A percentile compares a stretch with the other conserved stretches of the same genome.
Evolutionary conservation across 1,140 invertebrate species (phyloP).

Genomic region (Musca domestica): DNA sequence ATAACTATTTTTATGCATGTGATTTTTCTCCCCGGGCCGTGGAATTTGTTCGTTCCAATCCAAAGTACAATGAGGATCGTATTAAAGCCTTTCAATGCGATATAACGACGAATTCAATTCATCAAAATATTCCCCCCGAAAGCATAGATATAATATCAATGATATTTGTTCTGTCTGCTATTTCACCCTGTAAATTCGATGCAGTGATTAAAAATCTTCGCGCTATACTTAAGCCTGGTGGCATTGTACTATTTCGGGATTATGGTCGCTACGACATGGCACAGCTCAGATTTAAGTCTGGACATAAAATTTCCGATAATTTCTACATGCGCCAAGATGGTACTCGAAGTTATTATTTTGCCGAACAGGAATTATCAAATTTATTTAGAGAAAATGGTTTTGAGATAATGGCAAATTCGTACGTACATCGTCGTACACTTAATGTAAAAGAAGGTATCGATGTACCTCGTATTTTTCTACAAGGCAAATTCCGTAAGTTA

Average conservation of each 20-base stretch:
- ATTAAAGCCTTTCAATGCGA: constrained; percentile 78
- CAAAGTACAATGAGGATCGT: constrained; percentile 50
- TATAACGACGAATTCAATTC: constrained; percentile 64
- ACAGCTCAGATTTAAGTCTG: constrained; percentile 88
- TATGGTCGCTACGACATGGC: constrained; percentile 99
- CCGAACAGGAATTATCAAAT: constrained; percentile 62
- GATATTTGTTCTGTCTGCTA: constrained; percentile 95
- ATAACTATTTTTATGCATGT: constrained; percentile 83
- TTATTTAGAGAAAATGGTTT: constrained; percentile 69
- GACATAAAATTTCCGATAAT: constrained; percentile 90
- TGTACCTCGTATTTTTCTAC: constrained; percentile 87
- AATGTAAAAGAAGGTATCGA: constrained; percentile 89
- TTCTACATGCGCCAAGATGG: constrained; percentile 97
- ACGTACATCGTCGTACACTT: constrained; percentile 82
- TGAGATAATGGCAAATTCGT: constrained; percentile 64
- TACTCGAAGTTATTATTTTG: constrained; percentile 86
- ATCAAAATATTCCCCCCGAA: constrained; percentile 56
- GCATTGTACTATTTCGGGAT: constrained; percentile 87
- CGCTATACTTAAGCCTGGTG: constrained; percentile 73
- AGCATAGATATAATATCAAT: constrained; percentile 83
- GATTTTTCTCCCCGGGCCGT: constrained; percentile 92
- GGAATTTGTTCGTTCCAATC: constrained; percentile 76
- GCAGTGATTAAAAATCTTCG: constrained; percentile 69
- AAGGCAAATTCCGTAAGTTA: constrained; percentile 78
- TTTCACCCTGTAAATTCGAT: constrained; percentile 81